phyloP scores from a whole-genome alignment of 1,140 invertebrate genomes.

The Teleopsis dalmanni region DNA sequence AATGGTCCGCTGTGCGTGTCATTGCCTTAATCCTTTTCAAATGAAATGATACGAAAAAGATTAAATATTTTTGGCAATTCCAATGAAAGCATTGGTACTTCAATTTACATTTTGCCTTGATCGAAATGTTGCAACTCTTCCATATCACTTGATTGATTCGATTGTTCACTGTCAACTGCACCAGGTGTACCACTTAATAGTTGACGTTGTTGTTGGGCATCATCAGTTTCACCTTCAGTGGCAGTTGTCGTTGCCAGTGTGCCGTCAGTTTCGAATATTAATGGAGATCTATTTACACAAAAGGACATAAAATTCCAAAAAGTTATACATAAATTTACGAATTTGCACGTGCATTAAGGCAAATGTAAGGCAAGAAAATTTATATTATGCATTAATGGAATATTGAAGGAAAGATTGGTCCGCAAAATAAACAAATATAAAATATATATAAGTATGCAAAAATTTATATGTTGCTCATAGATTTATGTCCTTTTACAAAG shows the following conservation, averaged over 20 bases:
- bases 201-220: background rate
- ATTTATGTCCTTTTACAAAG: background rate
- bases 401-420: too few species aligned
- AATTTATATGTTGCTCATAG: background rate
- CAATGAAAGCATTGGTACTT: background rate
- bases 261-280: constrained; percentile 15
- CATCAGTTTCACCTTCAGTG: constrained; percentile 7
- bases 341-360: background rate
- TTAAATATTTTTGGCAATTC: background rate
- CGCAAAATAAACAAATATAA: background rate
- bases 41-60: background rate
- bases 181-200: background rate
- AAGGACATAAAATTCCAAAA: background rate
- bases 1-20: constrained; percentile 22
- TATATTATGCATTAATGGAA: too few species aligned
- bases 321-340: background rate
- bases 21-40: constrained; percentile 16
- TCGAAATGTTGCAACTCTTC: constrained; percentile 16
- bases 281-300: constrained; percentile 10
- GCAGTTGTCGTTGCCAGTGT: background rate
- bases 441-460: background rate
- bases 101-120: constrained; percentile 18
- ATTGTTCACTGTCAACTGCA: constrained; percentile 13
- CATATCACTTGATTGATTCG: constrained; percentile 17
- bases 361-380: background rate